Base-by-base conservation (phyloP, 2,113 vertebrate species). In the Miniopterus natalensis region DNA sequence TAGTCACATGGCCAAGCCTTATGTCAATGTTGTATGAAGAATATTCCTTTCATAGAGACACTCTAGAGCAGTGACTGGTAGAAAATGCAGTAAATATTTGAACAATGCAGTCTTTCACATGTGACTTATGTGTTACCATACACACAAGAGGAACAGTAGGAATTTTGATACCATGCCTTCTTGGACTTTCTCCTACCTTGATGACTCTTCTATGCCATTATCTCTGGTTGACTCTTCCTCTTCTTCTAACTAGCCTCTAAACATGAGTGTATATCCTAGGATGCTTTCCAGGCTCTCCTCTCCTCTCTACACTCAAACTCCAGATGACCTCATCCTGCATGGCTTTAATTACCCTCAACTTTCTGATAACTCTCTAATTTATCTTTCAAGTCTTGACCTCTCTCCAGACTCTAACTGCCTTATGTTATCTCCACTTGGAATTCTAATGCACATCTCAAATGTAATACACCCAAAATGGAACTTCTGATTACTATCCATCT, bases 301-400 rank as follows among this genome's bases (percentile, higher is more conserved):
- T 89, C 6, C 6, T 40, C 29, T 68, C 2, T 77, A 6, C 2
- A 8, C 14, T 90, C 66, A 73, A 88, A 94, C 53, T 88, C n/a
- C 25, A 77, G 80, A 84, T 96, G 96, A 97, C 84, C 61, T 97
- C 71, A 96, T 79, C 36, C 14, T 36, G 42, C 17, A 78, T 1
- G 36, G 53, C 51, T 97, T 94, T 95, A 90, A 95, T 92, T 90
- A 63, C 23, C 49, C 78, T 92, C 59, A 66, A 49, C 49, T 49
- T 88, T n/a, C 78, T 90, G 92, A 75, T 96, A 88, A 78, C 84
- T 27, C 51, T 84, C 61, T 85, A 79, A 94, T 96, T 96, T 92
- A 93, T 97, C 65, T 94, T 93, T 73, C 20, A 70, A 40, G n/a
- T 90, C 18, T 36, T 88, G 90, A 94, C 57, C 88, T 95, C 75